Percentiles rank a stretch among this genome's conserved stretches.
phyloP scores from a whole-genome alignment of 2,888 invertebrate genomes.

The Patella caerulea region DNA sequence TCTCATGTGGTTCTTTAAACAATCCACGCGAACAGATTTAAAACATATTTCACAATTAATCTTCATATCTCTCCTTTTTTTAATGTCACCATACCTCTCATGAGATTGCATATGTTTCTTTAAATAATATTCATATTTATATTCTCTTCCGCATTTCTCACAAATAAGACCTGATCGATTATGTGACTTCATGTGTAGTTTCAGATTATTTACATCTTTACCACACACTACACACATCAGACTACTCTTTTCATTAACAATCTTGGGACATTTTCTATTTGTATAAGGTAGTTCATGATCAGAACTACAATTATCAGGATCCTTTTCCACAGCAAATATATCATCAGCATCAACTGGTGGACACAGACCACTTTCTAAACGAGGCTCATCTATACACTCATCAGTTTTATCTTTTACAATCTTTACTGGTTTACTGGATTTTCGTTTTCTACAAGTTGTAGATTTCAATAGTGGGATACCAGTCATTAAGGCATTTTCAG shows the following conservation, averaged over 20 bases:
- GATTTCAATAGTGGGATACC: neutral
- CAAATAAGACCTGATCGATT: neutral
- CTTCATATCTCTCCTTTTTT: neutral
- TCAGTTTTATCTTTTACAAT: neutral
- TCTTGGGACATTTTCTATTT: no score
- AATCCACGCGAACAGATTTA: neutral
- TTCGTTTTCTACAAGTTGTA: neutral
- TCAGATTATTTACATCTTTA: neutral
- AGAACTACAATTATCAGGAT: neutral
- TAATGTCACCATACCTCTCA: neutral
- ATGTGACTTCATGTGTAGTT: neutral
- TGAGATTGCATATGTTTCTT: neutral
- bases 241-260: neutral
- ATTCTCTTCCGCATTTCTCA: neutral
- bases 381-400: neutral
- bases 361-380: neutral
- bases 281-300: no score
- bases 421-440: neutral
- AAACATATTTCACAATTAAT: neutral
- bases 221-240: neutral
- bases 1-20: neutral
- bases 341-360: neutral
- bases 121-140: neutral
- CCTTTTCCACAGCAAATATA: neutral
- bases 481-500: no score